These are phyloP conservation scores for Piaya cayana DNA, from an alignment of 2,113 vertebrate genomes.

Conservation along the genomic window DNA sequence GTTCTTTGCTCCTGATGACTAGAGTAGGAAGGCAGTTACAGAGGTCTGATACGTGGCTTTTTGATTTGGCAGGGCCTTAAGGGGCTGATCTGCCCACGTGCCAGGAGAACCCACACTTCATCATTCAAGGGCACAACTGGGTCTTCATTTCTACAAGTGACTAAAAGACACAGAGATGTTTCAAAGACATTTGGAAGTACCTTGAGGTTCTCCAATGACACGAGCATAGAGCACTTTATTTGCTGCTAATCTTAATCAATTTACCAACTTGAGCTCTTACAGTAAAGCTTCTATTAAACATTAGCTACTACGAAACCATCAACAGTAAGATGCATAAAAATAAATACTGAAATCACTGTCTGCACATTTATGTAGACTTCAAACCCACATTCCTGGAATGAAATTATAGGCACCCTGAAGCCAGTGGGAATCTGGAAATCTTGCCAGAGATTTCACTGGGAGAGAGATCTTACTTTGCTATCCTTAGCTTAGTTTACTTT, in stretches of 20 bases:
- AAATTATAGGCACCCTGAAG: neutral
- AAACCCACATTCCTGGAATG: neutral
- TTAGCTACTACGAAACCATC: neutral
- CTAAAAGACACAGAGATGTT: neutral
- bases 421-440: neutral
- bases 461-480: neutral
- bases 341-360: neutral
- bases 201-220: neutral
- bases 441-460: neutral
- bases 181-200: neutral
- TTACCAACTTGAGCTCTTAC: neutral
- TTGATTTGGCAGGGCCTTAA: neutral
- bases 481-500: neutral
- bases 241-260: neutral
- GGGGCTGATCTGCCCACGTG: neutral
- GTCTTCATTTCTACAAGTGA: neutral
- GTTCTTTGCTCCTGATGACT: neutral
- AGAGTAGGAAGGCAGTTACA: neutral
- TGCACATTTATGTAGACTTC: neutral
- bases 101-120: neutral
- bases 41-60: neutral
- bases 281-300: neutral
- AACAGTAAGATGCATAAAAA: slow-evolving; percentile 1
- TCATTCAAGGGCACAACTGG: neutral
- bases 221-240: neutral